Evolutionary conservation across 1,140 invertebrate species (phyloP).

Genomic region (Meteorus sp.): DNA sequence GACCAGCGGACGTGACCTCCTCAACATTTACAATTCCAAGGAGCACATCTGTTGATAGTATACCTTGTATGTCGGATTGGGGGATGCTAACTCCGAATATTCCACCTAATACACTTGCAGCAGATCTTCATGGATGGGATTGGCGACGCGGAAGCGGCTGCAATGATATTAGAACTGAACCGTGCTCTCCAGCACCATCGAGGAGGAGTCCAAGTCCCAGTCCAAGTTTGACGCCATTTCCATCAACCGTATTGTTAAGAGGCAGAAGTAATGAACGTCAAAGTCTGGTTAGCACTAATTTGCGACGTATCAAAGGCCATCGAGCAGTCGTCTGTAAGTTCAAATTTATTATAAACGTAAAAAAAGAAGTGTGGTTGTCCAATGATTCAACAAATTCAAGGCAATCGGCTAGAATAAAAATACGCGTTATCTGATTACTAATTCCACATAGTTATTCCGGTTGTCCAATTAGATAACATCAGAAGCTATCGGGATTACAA

Average conservation of each 20-base stretch:
- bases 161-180: constrained; percentile 34
- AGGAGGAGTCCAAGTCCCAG: constrained; percentile 54
- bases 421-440: too few relatives aligned
- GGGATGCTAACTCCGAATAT: not conserved
- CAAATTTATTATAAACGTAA: not conserved
- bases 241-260: not conserved
- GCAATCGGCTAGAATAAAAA: too few relatives aligned
- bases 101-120: not conserved
- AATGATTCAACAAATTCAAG: too few relatives aligned
- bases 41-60: constrained; percentile 76
- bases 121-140: not conserved
- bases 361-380: too few relatives aligned
- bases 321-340: constrained; percentile 73
- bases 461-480: too few relatives aligned
- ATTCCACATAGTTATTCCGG: too few relatives aligned
- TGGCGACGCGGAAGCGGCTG: constrained; percentile 29
- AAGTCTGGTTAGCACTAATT: constrained; percentile 71
- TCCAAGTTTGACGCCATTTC: constrained; percentile 6
- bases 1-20: not conserved
- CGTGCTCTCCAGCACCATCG: constrained; percentile 40
- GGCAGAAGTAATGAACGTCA: constrained; percentile 38
- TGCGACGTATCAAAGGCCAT: constrained; percentile 73
- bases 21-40: constrained; percentile 56
- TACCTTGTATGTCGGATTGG: constrained; percentile 29
- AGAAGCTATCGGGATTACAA: too few relatives aligned